Evolutionary conservation across 2,113 vertebrate genomes (phyloP).

Genomic region (Vulpes vulpes): DNA sequence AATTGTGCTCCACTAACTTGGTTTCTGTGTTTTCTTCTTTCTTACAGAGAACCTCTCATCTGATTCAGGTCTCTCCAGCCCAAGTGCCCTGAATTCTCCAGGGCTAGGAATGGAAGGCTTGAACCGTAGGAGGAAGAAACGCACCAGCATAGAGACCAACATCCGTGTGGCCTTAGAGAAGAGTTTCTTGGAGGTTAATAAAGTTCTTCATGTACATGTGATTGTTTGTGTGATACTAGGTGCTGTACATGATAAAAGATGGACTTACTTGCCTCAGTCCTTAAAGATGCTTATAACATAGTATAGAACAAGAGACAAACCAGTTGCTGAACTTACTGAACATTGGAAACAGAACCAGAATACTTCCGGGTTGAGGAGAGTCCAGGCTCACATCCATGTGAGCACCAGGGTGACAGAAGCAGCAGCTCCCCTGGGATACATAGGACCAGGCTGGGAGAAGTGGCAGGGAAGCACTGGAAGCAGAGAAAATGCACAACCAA

Average conservation of each 20-base stretch:
- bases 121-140: constrained; percentile 99
- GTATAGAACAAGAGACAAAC: background rate
- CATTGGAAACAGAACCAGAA: background rate
- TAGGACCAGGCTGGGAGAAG: background rate
- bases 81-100: constrained; percentile 96
- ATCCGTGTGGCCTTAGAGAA: constrained; percentile 99
- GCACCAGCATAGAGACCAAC: constrained; percentile 99
- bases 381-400: background rate
- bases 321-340: too few species aligned
- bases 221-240: background rate
- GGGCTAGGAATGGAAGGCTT: constrained; percentile 97
- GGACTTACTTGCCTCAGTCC: background rate
- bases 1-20: background rate
- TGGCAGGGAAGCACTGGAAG: background rate
- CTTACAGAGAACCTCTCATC: constrained; percentile 97
- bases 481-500: background rate
- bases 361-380: background rate
- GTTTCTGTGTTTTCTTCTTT: constrained; percentile 82
- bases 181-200: constrained; percentile 99
- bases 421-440: accelerated
- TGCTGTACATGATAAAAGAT: background rate
- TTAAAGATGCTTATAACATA: background rate
- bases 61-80: constrained; percentile 97
- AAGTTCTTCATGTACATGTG: background rate
- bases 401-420: background rate